phyloP scores from a whole-genome alignment of 2,888 invertebrate genomes.

The Agrotis exclamationis region DNA sequence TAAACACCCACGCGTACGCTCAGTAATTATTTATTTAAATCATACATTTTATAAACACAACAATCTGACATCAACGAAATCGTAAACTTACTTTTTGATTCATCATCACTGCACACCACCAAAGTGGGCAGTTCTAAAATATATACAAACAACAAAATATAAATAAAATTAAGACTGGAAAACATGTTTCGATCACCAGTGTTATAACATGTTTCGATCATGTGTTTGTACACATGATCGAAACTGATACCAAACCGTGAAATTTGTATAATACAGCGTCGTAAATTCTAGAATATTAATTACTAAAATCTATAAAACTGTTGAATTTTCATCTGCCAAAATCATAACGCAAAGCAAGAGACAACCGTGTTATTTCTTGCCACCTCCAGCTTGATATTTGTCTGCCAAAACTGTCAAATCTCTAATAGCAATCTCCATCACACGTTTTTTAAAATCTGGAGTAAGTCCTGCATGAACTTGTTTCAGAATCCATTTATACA shows the following conservation, averaged over 20 bases:
- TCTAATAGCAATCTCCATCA: conserved; percentile 95
- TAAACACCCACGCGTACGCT: neutral
- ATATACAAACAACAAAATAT: conserved; percentile 4
- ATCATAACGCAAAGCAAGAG: neutral
- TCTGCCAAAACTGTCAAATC: conserved; percentile 94
- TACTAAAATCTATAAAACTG: conserved; percentile 13
- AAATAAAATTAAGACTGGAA: conserved; percentile 15
- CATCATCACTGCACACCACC: too few relatives aligned
- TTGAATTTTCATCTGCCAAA: conserved; percentile 1
- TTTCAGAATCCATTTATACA: conserved; percentile 97
- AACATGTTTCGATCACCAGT: conserved; percentile 11
- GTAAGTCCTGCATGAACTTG: conserved; percentile 95
- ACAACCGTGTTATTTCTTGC: conserved; percentile 16
- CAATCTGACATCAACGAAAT: neutral
- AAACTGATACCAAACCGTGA: conserved; percentile 33
- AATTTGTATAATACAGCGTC: conserved; percentile 36
- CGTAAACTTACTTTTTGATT: conserved; percentile 27
- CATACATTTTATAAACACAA: neutral
- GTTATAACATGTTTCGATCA: neutral
- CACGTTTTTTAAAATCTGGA: conserved; percentile 96
- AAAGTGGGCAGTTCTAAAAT: conserved; percentile 14
- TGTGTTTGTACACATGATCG: neutral
- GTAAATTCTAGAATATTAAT: conserved; percentile 40
- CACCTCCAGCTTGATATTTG: conserved; percentile 29
- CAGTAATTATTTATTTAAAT: neutral